Evolutionary conservation across 2,113 vertebrate genomes (phyloP).

Genomic region (Limnothrissa miodon): DNA sequence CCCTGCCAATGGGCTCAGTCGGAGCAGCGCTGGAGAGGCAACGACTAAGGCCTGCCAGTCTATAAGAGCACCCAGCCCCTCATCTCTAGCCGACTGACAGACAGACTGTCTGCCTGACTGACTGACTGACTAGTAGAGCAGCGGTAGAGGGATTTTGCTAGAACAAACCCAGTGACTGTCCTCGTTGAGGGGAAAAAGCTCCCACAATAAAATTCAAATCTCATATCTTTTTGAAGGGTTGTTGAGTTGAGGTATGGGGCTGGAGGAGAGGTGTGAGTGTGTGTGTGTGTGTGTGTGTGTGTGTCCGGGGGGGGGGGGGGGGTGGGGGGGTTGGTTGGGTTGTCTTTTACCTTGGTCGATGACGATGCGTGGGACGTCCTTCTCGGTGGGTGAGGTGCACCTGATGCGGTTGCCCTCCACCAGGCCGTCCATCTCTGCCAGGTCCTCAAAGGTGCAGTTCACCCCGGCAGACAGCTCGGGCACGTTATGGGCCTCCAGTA

Average conservation of each 20-base stretch:
- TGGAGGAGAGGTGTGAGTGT: background rate
- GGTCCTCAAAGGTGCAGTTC: constrained; percentile 94
- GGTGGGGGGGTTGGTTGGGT: background rate
- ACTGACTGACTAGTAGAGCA: background rate
- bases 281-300: no score
- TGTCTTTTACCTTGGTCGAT: constrained; percentile 83
- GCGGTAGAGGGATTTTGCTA: background rate
- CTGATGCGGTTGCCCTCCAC: constrained; percentile 92
- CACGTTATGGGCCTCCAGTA: constrained; percentile 95
- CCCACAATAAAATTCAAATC: background rate
- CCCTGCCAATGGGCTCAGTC: constrained; percentile 24
- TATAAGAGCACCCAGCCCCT: background rate
- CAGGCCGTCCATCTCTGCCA: constrained; percentile 93
- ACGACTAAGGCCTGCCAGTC: background rate
- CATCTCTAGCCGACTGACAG: background rate
- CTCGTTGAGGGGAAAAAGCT: background rate
- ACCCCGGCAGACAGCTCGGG: constrained; percentile 94
- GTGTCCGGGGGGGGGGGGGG: background rate
- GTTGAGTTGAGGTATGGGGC: background rate
- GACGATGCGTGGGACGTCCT: constrained; percentile 90
- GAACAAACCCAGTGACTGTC: background rate
- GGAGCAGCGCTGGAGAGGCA: background rate
- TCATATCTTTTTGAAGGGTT: no score
- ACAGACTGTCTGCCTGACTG: background rate
- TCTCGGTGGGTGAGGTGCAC: constrained; percentile 90